These are phyloP conservation scores for Salticus scenicus DNA, from an alignment of 2,888 invertebrate genomes.

Conservation along the genomic window DNA sequence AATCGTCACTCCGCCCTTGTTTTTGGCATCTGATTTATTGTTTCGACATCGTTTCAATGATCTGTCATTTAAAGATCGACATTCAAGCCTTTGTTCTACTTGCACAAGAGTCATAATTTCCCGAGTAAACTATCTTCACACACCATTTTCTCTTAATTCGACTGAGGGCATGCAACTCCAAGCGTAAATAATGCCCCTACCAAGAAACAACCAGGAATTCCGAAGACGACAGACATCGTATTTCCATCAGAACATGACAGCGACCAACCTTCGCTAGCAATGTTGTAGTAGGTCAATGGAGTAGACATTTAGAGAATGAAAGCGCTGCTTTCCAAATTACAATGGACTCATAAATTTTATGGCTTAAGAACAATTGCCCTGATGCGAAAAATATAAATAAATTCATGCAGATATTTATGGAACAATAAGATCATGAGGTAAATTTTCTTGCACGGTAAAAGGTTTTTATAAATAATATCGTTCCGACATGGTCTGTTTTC, in stretches of 20 bases:
- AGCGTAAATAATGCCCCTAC: conserved; percentile 64
- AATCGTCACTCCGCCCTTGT: background rate
- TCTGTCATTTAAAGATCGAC: conserved; percentile 25
- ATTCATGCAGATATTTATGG: conserved; percentile 54
- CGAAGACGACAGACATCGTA: conserved; percentile 45
- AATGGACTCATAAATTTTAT: conserved; percentile 63
- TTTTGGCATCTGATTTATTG: conserved; percentile 33
- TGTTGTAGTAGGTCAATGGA: conserved; percentile 59
- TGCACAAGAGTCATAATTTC: conserved; percentile 52
- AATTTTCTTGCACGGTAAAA: conserved; percentile 40
- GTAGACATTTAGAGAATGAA: conserved; percentile 46
- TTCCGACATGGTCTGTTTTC: conserved; percentile 61
- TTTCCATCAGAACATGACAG: conserved; percentile 60
- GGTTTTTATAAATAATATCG: conserved; percentile 45
- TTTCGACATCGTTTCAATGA: conserved; percentile 28
- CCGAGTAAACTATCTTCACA: conserved; percentile 50
- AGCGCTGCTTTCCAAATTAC: conserved; percentile 57
- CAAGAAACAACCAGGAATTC: conserved; percentile 51
- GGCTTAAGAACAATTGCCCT: conserved; percentile 46
- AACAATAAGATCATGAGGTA: conserved; percentile 60
- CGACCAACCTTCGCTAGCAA: conserved; percentile 49
- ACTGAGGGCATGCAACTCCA: conserved; percentile 49
- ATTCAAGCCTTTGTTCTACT: conserved; percentile 52
- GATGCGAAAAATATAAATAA: conserved; percentile 59
- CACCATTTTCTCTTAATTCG: conserved; percentile 60